These are phyloP conservation scores for Cataglyphis albicans DNA, from an alignment of 2,888 invertebrate genomes.

Conservation along the genomic window DNA sequence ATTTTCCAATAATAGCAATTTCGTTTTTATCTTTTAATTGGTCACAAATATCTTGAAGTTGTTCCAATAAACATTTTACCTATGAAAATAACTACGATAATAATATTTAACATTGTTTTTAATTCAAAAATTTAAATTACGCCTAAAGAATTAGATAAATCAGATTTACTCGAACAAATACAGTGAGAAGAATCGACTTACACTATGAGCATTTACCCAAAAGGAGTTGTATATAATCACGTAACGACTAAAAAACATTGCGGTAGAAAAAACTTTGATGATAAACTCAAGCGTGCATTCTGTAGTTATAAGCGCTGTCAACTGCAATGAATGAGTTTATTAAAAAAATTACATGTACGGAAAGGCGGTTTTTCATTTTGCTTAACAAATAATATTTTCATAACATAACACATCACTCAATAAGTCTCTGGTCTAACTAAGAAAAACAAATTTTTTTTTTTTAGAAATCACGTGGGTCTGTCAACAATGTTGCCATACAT, in stretches of 20 bases:
- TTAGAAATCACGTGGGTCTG: too few relatives aligned
- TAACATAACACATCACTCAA: too few relatives aligned
- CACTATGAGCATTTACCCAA: neutral
- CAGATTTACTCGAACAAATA: neutral
- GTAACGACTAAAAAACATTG: neutral
- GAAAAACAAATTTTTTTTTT: too few relatives aligned
- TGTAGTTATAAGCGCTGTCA: too few relatives aligned
- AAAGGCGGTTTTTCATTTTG: too few relatives aligned
- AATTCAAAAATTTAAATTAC: neutral
- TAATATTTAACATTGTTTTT: neutral
- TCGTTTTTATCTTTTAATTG: conserved; percentile 12
- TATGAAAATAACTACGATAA: neutral
- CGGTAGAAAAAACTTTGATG: neutral
- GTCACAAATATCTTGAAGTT: conserved; percentile 4
- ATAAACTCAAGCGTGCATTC: neutral
- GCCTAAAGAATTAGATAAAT: neutral
- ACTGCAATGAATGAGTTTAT: too few relatives aligned
- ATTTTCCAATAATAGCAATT: conserved; percentile 25
- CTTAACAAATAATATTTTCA: too few relatives aligned
- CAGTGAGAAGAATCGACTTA: neutral
- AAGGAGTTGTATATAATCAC: neutral
- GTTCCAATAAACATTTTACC: conserved; percentile 1
- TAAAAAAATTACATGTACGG: too few relatives aligned
- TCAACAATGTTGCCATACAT: too few relatives aligned
- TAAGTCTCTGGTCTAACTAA: too few relatives aligned